Conservation (phyloP, 2,113 vertebrate species). For the Crocuta crocuta region DNA sequence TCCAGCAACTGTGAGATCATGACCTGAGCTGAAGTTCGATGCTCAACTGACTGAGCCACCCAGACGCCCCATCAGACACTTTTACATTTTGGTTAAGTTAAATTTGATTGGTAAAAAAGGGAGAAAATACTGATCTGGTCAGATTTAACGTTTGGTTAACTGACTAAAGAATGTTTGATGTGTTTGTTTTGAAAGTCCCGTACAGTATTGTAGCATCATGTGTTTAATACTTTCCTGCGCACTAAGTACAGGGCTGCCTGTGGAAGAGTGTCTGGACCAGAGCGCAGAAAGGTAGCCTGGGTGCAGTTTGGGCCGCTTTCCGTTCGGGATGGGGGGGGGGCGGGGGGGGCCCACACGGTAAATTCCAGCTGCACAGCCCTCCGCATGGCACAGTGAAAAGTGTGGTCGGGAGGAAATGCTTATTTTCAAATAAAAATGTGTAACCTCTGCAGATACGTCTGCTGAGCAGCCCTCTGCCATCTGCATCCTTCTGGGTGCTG, state of each 20-base stretch:
- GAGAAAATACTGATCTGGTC: slow-evolving; percentile 84
- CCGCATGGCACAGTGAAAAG: no score
- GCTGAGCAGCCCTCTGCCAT: not conserved
- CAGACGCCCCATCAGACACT: slow-evolving; percentile 75
- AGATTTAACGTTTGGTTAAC: slow-evolving; percentile 82
- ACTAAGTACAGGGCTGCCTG: fast-evolving
- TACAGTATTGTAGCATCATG: not conserved
- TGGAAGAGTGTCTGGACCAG: not conserved
- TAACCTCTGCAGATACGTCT: not conserved
- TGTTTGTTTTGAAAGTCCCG: not conserved
- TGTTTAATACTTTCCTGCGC: not conserved
- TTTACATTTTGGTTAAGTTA: slow-evolving; percentile 85
- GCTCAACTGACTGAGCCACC: no score
- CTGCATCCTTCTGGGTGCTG: not conserved
- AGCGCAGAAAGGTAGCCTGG: no score
- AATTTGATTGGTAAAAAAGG: slow-evolving; percentile 85
- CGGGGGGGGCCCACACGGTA: no score
- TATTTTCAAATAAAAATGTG: not conserved
- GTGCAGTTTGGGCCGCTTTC: not conserved
- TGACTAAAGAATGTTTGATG: slow-evolving; percentile 62
- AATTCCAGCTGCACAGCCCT: not conserved
- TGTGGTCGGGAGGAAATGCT: not conserved
- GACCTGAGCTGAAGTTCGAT: no score
- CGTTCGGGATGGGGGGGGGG: no score
- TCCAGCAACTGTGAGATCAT: no score